phyloP scores from a whole-genome alignment of 2,113 vertebrate genomes.

The Merops nubicus region DNA sequence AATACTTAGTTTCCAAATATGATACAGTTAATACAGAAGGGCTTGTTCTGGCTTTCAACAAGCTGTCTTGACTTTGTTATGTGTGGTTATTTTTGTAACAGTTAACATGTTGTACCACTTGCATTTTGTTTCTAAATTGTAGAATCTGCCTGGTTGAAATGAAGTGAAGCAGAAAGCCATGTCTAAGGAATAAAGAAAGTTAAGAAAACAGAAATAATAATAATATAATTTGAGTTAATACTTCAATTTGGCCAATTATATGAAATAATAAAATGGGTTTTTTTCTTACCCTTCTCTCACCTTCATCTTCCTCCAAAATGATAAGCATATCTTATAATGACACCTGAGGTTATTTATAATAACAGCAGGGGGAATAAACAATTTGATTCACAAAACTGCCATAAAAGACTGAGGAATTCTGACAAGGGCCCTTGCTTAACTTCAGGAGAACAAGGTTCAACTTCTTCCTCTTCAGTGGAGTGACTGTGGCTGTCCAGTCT shows the following conservation, averaged over 20 bases:
- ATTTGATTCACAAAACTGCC: neutral
- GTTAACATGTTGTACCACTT: neutral
- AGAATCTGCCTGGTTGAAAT: neutral
- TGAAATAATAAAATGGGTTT: neutral
- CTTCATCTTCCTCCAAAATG: neutral
- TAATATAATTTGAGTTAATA: neutral
- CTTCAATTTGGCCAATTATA: neutral
- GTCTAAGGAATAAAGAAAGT: neutral
- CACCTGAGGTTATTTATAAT: neutral
- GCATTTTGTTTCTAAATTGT: neutral
- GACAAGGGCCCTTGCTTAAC: neutral
- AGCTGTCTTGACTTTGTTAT: neutral
- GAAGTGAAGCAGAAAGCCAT: neutral
- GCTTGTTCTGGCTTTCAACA: neutral
- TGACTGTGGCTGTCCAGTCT: neutral
- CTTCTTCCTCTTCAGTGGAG: neutral
- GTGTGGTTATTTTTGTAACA: neutral
- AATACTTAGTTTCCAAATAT: neutral
- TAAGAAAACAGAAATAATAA: neutral
- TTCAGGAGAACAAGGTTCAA: neutral
- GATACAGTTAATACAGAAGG: neutral
- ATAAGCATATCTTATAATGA: too few relatives aligned
- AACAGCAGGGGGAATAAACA: neutral
- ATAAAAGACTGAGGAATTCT: neutral
- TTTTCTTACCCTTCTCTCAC: neutral